These are phyloP conservation scores for Raja brachyura DNA, from an alignment of 2,113 vertebrate species.

Conservation along the genomic window DNA sequence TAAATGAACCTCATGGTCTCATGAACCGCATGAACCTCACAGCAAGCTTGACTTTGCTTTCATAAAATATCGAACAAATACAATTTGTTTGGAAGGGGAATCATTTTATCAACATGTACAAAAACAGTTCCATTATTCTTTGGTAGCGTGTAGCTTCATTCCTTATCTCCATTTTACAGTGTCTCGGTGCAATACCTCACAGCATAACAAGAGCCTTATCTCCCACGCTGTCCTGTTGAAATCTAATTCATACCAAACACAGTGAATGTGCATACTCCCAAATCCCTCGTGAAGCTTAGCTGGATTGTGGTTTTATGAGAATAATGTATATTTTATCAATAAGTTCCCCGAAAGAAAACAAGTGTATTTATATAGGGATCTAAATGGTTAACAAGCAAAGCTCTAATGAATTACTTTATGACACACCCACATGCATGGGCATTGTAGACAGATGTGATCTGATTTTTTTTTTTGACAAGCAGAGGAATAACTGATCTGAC, in stretches of 20 bases:
- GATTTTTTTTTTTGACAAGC: not conserved
- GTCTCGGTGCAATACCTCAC: not conserved
- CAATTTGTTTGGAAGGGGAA: not conserved
- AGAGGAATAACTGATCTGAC: not conserved
- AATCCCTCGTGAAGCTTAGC: not conserved
- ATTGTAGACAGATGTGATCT: not conserved
- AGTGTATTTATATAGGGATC: not conserved
- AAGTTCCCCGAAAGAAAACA: not conserved
- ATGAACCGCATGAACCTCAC: not conserved
- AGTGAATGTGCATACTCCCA: not conserved
- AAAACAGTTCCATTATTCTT: not conserved
- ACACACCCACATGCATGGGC: not conserved
- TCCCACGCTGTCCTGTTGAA: not conserved
- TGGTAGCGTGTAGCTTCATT: not conserved
- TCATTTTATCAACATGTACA: not conserved
- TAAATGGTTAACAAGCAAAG: not conserved
- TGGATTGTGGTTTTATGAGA: not conserved
- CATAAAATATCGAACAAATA: not conserved
- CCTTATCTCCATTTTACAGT: conserved; percentile 1
- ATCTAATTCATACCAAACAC: conserved; percentile 21
- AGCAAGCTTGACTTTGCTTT: not conserved
- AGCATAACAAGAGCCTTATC: not conserved
- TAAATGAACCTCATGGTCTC: not conserved
- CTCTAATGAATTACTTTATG: not conserved
- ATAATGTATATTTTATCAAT: not conserved